Base-by-base conservation (phyloP, 1,140 invertebrate species). In the Alviniconcha marisindica region DNA sequence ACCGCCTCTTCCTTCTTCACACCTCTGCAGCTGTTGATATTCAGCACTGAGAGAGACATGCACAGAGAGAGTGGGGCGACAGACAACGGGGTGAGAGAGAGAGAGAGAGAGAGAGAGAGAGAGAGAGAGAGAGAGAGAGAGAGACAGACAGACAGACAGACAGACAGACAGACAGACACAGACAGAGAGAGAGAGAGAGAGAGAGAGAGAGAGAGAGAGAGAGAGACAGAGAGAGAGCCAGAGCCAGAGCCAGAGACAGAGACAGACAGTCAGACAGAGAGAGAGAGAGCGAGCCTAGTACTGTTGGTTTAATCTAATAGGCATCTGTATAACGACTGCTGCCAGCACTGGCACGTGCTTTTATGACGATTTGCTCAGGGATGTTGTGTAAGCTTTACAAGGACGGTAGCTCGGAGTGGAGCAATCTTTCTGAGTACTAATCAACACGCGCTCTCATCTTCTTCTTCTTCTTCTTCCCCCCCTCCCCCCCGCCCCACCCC, bases 11-110 rank as follows among this genome's bases (percentile, higher is more conserved):
- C 31, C 33, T 5, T 10, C 40, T 79, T 79, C 56, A 79, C 77
- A 79, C 51, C 77, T 79, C 54, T 18, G n/a, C 77, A 60, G 40
- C 51, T 79, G 51, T 79, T 56, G 21, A 63, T 63, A 12, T n/a
- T 31, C 7, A 31, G 76, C n/a, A 51, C 4, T 18, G 76, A 54
- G 76, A 38, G 48, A 51, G 76, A 36, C 31, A 51, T 28, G 28
- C 18, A 77, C 4, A 54, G 44, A 54, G 7, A 74, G 71, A 74
- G 33, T 33, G 71, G 56, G 28, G 56, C 10, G 24, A 60, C 15
- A 60, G 7, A 24, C 4, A 24, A 21, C 7, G 48, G 21, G 48
- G 4, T 60, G 24, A 60, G 56, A 60, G 56, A 60, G 56, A 60
- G 56, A 60, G 56, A 60, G 56, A 60, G 56, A 60, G 56, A 60